Percentiles rank a stretch among this genome's conserved stretches.
Evolutionary conservation across 1,140 invertebrate genomes (phyloP).

Genomic region (Vanessa atalanta): DNA sequence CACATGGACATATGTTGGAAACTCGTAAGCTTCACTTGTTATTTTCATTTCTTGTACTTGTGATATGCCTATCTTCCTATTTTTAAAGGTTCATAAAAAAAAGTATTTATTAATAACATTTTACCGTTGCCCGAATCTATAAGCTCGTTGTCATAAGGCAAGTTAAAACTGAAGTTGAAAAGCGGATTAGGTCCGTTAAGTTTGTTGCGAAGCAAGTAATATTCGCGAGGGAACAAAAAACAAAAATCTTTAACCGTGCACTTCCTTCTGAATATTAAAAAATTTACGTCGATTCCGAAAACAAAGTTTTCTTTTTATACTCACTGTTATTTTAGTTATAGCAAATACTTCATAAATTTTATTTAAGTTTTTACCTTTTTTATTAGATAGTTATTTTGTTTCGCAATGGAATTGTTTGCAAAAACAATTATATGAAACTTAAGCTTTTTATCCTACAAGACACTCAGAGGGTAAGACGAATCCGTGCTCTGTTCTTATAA

Average conservation of each 20-base stretch:
- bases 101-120: slow-evolving; percentile 17
- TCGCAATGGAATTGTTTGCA: slow-evolving; percentile 48
- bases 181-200: slow-evolving; percentile 75
- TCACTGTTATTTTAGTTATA: not conserved
- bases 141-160: slow-evolving; percentile 73
- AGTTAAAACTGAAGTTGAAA: slow-evolving; percentile 73
- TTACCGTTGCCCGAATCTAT: slow-evolving; percentile 49
- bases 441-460: slow-evolving; percentile 57
- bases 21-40: slow-evolving; percentile 57
- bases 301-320: slow-evolving; percentile 1
- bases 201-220: slow-evolving; percentile 70
- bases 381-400: not conserved
- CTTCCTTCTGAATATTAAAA: slow-evolving; percentile 6
- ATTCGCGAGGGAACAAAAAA: slow-evolving; percentile 30
- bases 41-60: slow-evolving; percentile 28
- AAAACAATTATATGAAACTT: slow-evolving; percentile 18
- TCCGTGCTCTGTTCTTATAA: slow-evolving; percentile 71
- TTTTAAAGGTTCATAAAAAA: not conserved
- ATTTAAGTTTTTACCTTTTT: not conserved
- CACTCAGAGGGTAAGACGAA: slow-evolving; percentile 48
- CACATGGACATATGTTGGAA: slow-evolving; percentile 61
- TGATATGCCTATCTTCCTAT: not conserved
- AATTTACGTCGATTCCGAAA: not conserved
- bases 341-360: not conserved
- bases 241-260: slow-evolving; percentile 6